These are phyloP conservation scores for Phalloptychus januarius DNA, from an alignment of 2,797 vertebrate genomes.

Conservation along the genomic window DNA sequence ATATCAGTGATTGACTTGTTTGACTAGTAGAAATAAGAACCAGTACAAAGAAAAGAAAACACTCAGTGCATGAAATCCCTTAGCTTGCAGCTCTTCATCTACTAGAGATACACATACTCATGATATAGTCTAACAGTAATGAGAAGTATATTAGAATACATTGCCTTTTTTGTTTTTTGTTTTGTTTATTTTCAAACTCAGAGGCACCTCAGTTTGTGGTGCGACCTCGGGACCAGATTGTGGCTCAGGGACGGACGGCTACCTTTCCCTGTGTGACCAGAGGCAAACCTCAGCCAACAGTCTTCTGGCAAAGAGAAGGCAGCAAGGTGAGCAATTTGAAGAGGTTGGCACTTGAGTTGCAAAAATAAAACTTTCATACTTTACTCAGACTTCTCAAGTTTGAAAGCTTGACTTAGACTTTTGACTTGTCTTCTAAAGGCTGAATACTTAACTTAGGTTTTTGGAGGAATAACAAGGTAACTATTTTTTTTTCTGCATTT, in stretches of 20 bases:
- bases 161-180: conserved; percentile 55
- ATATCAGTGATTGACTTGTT: conserved; percentile 15
- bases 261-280: conserved; percentile 97
- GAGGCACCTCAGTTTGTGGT: conserved; percentile 96
- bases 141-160: conserved; percentile 9
- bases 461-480: background rate
- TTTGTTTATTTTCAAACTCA: conserved; percentile 72
- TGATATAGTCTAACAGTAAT: conserved; percentile 7
- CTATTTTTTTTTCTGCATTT: background rate
- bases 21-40: conserved; percentile 31
- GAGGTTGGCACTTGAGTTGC: background rate
- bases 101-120: conserved; percentile 4
- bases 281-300: conserved; percentile 96
- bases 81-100: conserved; percentile 30
- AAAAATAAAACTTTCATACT: background rate
- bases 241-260: conserved; percentile 92
- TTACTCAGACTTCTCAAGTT: background rate
- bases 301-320: conserved; percentile 99
- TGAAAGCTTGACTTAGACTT: background rate
- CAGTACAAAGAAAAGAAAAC: conserved; percentile 17
- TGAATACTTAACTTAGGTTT: too few species aligned
- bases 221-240: conserved; percentile 96
- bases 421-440: too few species aligned
- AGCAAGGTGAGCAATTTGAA: conserved; percentile 88
- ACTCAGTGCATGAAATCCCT: conserved; percentile 62